Evolutionary conservation across 1,140 invertebrate species (phyloP), one percentile per base, ranked within the genome.

Genomic region (Drosophila elegans): DNA sequence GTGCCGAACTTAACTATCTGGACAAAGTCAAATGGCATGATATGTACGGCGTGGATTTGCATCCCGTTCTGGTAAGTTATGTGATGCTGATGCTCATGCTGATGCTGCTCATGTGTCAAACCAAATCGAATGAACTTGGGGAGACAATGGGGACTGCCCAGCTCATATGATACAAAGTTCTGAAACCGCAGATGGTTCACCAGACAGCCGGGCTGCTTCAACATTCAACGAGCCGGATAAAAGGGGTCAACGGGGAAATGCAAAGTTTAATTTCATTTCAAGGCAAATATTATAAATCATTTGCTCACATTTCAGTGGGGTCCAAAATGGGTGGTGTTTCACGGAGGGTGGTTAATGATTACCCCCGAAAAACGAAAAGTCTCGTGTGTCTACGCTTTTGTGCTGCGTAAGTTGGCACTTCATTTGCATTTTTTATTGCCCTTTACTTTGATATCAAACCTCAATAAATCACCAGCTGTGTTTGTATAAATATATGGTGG

Each of bases 11-110:
- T 42, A 97, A 96, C 86, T 99, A 98, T 93, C 94, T 99, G 68
- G 97, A 98, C 88, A 97, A 98, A 94, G 97, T 97, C n/a, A 99
- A 98, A 94, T 98, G 97, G 97, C 93, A 99, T 56, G 98, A 99
- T 84, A 97, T 99, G 96, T 99, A 99, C 91, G 98, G 98, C 27
- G 97, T 99, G 5, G 98, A 99, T 93, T 96, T 98, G 94, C 94
- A 94, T 93, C 94, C 94, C 64, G 94, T 94, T 61, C 84, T 94
- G 93, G 94, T 94, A 93, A 93, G 91, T 91, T 53, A 71, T 39
- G 44, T 16, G 36, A 32, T 25, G 38, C 13, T 10, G 41, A 52
- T 53, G 60, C 39, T 41, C 48, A 21, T 60, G 56, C 42, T 68
- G 48, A 52, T 53, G 60, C 39, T 41, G 48, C 38, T 44, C 38